Evolutionary conservation across 2,797 vertebrate genomes (phyloP).

Genomic region (Sebastes iracundus): DNA sequence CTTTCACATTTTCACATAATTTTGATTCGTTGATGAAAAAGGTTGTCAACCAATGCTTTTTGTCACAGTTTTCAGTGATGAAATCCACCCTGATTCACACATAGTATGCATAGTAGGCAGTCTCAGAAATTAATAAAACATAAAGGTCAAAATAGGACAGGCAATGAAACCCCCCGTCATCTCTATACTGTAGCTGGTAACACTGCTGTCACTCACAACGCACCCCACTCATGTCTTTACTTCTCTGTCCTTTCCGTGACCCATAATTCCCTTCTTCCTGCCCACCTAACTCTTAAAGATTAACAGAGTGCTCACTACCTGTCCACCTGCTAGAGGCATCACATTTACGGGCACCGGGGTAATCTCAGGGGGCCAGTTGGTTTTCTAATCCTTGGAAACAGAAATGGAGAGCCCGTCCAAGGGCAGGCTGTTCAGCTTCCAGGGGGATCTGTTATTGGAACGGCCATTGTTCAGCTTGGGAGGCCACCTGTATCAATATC

Average conservation of each 20-base stretch:
- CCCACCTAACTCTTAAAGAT: slow-evolving; percentile 75
- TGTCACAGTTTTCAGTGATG: background rate
- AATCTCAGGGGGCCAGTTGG: slow-evolving; percentile 72
- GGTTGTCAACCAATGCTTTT: background rate
- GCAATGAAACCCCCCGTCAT: background rate
- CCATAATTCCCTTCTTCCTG: slow-evolving; percentile 82
- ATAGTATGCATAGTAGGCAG: background rate
- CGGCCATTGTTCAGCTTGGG: slow-evolving; percentile 62
- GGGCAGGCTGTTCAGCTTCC: slow-evolving; percentile 60
- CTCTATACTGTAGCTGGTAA: background rate
- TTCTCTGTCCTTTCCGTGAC: slow-evolving; percentile 74
- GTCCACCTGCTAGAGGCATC: slow-evolving; percentile 83
- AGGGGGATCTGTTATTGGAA: slow-evolving; percentile 56
- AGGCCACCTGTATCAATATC: slow-evolving; percentile 68
- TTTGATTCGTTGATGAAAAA: no score
- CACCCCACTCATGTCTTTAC: slow-evolving; percentile 36
- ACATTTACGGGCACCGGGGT: slow-evolving; percentile 67
- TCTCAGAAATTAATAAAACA: background rate
- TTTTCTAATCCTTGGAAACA: slow-evolving; percentile 75
- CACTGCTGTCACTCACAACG: slow-evolving; percentile 3
- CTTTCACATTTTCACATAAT: background rate
- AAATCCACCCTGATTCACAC: background rate
- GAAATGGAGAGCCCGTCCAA: slow-evolving; percentile 47
- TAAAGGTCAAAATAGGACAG: background rate
- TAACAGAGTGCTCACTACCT: slow-evolving; percentile 75